Percentiles rank a stretch among this genome's conserved stretches.
phyloP scores from a whole-genome alignment of 2,888 invertebrate species.

The Bombylius major region DNA sequence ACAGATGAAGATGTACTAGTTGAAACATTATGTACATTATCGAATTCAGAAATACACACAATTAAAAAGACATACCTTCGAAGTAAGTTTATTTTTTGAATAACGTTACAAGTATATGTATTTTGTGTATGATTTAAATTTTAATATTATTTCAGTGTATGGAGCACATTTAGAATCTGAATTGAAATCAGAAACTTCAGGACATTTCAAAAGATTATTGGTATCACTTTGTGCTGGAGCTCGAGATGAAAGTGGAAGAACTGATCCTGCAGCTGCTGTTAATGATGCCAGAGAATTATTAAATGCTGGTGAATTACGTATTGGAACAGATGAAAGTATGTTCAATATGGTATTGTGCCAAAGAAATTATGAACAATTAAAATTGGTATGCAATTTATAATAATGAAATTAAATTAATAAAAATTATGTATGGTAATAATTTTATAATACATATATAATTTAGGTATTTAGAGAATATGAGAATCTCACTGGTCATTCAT shows the following conservation, averaged over 20 bases:
- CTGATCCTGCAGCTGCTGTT: constrained; percentile 57
- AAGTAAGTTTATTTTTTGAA: constrained; percentile 42
- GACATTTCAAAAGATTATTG: constrained; percentile 80
- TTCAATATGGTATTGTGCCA: constrained; percentile 77
- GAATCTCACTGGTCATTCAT: constrained; percentile 61
- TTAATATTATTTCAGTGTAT: constrained; percentile 46
- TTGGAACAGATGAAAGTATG: constrained; percentile 76
- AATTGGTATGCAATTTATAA: constrained; percentile 22
- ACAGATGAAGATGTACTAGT: constrained; percentile 77
- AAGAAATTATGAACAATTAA: constrained; percentile 53
- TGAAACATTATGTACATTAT: constrained; percentile 78
- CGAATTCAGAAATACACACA: constrained; percentile 69
- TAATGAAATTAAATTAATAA: neutral
- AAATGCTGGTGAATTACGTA: constrained; percentile 52
- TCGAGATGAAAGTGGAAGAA: constrained; percentile 58
- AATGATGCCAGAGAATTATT: constrained; percentile 71
- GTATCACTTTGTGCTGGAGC: constrained; percentile 66
- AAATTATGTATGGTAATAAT: too few relatives aligned
- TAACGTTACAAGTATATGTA: neutral
- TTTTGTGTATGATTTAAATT: neutral
- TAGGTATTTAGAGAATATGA: constrained; percentile 38
- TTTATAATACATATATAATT: too few relatives aligned
- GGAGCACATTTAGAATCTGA: constrained; percentile 69
- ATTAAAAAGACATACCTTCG: constrained; percentile 66
- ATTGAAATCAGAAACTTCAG: constrained; percentile 76